Percentiles rank a stretch among this genome's conserved stretches.
These are phyloP conservation scores for Ariopsis seemanni DNA, from an alignment of 2,113 vertebrate genomes.

Conservation along the genomic window DNA sequence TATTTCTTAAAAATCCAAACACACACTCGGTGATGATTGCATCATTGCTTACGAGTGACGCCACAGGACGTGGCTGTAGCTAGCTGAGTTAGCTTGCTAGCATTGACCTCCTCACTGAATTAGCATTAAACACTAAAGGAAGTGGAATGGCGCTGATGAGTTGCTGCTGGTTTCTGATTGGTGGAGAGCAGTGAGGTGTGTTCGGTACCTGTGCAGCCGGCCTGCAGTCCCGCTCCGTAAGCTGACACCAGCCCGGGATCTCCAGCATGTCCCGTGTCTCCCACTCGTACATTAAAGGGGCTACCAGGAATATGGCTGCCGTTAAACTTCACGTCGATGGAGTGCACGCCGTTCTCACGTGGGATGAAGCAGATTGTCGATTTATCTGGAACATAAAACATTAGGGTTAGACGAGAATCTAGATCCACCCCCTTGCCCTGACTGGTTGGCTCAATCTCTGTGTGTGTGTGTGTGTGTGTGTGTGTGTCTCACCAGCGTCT, in stretches of 20 bases:
- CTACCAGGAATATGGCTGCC: conserved; percentile 93
- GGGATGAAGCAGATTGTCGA: conserved; percentile 92
- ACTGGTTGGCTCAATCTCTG: not conserved
- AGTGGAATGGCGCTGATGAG: not conserved
- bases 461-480: not conserved
- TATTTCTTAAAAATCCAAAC: not conserved
- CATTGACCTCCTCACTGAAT: not conserved
- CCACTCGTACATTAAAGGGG: conserved; percentile 92
- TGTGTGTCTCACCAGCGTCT: conserved; percentile 80
- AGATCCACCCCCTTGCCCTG: not conserved
- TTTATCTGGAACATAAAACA: conserved; percentile 76
- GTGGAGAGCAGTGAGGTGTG: not conserved
- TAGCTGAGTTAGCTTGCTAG: not conserved
- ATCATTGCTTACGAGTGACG: not conserved
- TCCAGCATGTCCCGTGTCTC: conserved; percentile 87
- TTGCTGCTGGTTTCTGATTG: not conserved
- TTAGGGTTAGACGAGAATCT: no score
- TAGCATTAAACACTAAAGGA: not conserved
- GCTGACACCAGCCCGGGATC: conserved; percentile 92
- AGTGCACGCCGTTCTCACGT: conserved; percentile 90
- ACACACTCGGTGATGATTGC: not conserved
- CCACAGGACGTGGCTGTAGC: not conserved
- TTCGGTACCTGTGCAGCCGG: conserved; percentile 85
- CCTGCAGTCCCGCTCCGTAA: conserved; percentile 86
- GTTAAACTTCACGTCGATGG: conserved; percentile 93